These are phyloP conservation scores for Ceramica pisi DNA, from an alignment of 2,888 invertebrate genomes.

Conservation along the genomic window DNA sequence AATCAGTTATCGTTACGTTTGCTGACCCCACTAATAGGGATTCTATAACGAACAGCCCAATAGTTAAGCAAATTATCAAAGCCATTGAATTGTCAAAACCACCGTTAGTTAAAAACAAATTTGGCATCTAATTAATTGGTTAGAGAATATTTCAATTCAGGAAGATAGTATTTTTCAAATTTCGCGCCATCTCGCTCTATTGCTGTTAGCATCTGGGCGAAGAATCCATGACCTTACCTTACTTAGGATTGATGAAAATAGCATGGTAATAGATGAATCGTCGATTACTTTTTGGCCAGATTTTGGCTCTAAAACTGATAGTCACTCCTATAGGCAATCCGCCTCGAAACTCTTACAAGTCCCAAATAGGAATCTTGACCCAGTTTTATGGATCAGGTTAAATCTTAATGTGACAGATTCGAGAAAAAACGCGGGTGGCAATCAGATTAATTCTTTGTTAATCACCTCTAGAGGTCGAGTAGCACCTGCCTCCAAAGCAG, in stretches of 20 bases:
- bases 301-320: slow-evolving; percentile 8
- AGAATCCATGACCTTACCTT: slow-evolving; percentile 9
- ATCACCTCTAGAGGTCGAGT: neutral
- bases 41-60: neutral
- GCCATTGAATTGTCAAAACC: slow-evolving; percentile 13
- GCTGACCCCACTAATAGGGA: neutral
- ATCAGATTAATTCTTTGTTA: neutral
- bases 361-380: neutral
- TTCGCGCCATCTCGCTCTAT: slow-evolving; percentile 3
- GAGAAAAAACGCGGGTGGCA: neutral
- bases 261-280: neutral
- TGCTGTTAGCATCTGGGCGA: slow-evolving; percentile 8
- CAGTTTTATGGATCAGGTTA: neutral
- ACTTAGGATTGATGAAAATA: neutral
- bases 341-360: slow-evolving; percentile 6
- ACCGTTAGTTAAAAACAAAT: neutral
- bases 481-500: slow-evolving; percentile 3
- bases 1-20: slow-evolving; percentile 4
- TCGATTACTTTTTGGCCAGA: slow-evolving; percentile 15
- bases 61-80: slow-evolving; percentile 2
- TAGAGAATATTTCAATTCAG: neutral
- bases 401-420: neutral
- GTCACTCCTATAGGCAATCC: neutral
- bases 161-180: neutral
- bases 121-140: slow-evolving; percentile 14